Evolutionary conservation across 1,140 invertebrate species (phyloP).

Genomic region (Calliopsis andreniformis): DNA sequence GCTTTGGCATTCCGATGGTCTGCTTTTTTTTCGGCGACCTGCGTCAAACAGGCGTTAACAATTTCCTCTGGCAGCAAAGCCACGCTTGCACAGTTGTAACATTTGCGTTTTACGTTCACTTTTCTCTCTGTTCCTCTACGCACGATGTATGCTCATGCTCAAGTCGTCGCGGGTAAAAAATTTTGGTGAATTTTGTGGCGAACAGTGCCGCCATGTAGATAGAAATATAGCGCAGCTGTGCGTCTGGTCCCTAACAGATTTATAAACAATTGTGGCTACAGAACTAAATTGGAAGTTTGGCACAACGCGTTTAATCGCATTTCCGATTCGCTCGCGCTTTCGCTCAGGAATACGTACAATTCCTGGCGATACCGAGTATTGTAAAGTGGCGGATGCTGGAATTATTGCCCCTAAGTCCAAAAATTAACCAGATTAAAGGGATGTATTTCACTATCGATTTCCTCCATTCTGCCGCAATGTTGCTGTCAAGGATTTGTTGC

Average conservation of each 20-base stretch:
- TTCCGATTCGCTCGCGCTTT: neutral
- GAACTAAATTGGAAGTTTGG: conserved; percentile 3
- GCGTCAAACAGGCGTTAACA: no score
- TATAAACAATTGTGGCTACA: no score
- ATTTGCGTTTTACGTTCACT: neutral
- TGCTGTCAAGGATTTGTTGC: conserved; percentile 30
- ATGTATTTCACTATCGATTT: conserved; percentile 18
- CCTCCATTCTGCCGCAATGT: conserved; percentile 15
- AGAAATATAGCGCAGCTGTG: no score
- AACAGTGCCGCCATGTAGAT: no score
- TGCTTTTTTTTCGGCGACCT: neutral
- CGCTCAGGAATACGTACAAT: neutral
- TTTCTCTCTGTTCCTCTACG: neutral
- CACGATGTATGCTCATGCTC: no score
- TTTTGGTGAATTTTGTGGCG: no score
- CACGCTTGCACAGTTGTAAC: no score
- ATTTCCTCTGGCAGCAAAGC: no score
- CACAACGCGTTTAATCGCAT: neutral
- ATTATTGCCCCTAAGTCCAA: neutral
- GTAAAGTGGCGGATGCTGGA: neutral
- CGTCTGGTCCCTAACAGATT: no score
- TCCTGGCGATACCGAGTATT: neutral
- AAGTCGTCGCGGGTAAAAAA: no score
- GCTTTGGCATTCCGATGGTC: neutral
- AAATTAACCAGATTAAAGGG: conserved; percentile 6